Conservation (phyloP, 1,140 invertebrate genomes). For the Pogonognathellus flavescens region DNA sequence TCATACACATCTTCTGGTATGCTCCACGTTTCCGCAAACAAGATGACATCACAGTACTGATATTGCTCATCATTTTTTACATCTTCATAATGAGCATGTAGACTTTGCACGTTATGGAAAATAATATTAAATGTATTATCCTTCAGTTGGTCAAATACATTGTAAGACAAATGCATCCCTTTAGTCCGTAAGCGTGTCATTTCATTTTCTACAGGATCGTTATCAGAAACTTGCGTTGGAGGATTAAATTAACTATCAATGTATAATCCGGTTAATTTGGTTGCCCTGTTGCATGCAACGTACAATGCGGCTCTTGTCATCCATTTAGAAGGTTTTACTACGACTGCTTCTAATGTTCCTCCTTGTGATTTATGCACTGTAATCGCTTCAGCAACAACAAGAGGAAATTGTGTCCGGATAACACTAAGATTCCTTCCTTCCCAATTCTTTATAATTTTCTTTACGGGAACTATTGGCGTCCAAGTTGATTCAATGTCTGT, state of each 20-base stretch:
- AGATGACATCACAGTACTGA: background rate
- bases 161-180: background rate
- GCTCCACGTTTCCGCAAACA: background rate
- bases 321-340: background rate
- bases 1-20: background rate
- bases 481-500: background rate
- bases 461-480: background rate
- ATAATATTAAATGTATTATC: background rate
- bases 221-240: background rate
- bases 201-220: background rate
- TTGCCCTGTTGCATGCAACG: conserved; percentile 11
- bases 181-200: background rate
- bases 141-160: background rate
- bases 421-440: background rate
- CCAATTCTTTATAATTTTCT: conserved; percentile 24
- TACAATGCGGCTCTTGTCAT: background rate
- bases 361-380: conserved; percentile 59
- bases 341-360: background rate
- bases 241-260: background rate
- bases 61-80: background rate
- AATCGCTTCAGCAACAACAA: conserved; percentile 51
- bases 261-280: background rate
- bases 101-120: conserved; percentile 4
- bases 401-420: conserved; percentile 46
- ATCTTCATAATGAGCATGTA: background rate